Conservation (phyloP, 2,797 vertebrate species). For the Melanotaenia pygmaea region DNA sequence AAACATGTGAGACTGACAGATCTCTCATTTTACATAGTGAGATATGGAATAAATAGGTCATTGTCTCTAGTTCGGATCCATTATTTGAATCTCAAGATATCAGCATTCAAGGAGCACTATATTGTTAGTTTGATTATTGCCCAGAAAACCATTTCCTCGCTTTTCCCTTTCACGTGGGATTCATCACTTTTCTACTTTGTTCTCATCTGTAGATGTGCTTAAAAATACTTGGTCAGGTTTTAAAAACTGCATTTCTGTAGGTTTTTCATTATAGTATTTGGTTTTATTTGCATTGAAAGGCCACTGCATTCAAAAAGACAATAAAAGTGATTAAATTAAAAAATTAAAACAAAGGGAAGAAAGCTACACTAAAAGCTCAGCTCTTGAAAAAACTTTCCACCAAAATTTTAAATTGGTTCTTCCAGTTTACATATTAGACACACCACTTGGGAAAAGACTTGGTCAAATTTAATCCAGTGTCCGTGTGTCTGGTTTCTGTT, state of each 20-base stretch:
- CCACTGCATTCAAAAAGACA: too few relatives aligned
- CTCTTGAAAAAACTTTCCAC: neutral
- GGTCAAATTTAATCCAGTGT: neutral
- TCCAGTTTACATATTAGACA: neutral
- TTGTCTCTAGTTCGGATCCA: neutral
- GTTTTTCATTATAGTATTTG: neutral
- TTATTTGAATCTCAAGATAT: neutral
- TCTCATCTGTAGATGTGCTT: neutral
- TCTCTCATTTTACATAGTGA: neutral
- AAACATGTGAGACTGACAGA: neutral
- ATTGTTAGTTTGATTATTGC: neutral
- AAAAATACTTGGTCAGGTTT: neutral
- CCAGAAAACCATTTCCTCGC: neutral
- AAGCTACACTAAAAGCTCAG: neutral
- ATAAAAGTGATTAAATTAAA: too few relatives aligned
- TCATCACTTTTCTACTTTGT: too few relatives aligned
- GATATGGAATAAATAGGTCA: neutral
- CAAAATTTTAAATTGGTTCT: neutral
- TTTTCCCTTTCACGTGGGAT: neutral
- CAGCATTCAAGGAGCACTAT: neutral
- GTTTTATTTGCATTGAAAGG: too few relatives aligned
- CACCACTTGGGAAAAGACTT: neutral
- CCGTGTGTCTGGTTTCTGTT: constrained; percentile 24
- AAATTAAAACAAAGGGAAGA: neutral
- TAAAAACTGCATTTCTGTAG: neutral